Conservation (phyloP, 2,113 vertebrate species). For the Gymnogyps californianus region DNA sequence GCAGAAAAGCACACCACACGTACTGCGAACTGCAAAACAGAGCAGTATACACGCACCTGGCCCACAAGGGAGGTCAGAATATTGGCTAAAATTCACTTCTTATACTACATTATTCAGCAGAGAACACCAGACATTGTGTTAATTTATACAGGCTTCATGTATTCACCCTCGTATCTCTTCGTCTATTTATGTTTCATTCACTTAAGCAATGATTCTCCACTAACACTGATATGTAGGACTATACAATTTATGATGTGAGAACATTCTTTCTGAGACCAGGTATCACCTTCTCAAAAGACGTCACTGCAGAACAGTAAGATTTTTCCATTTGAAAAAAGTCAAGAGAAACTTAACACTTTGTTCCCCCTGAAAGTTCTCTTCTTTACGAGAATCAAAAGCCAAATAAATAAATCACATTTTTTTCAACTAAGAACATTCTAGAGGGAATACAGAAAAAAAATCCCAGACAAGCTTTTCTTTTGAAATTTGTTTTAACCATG, state of each 20-base stretch:
- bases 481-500: background rate
- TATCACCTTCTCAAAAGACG: background rate
- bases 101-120: background rate
- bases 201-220: background rate
- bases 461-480: background rate
- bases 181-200: background rate
- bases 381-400: background rate
- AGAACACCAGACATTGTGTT: background rate
- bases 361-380: background rate
- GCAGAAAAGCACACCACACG: background rate
- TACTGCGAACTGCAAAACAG: background rate
- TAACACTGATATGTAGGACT: background rate
- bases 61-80: background rate
- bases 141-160: background rate
- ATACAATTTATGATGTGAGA: background rate
- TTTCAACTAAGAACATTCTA: background rate
- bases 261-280: background rate
- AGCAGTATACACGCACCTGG: background rate
- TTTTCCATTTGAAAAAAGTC: background rate
- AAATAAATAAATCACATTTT: background rate
- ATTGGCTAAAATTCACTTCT: background rate
- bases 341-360: background rate
- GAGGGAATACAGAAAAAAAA: background rate
- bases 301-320: background rate
- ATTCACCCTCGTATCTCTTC: background rate